Base-by-base conservation (phyloP, 2,113 vertebrate species). In the Glareola pratincola region DNA sequence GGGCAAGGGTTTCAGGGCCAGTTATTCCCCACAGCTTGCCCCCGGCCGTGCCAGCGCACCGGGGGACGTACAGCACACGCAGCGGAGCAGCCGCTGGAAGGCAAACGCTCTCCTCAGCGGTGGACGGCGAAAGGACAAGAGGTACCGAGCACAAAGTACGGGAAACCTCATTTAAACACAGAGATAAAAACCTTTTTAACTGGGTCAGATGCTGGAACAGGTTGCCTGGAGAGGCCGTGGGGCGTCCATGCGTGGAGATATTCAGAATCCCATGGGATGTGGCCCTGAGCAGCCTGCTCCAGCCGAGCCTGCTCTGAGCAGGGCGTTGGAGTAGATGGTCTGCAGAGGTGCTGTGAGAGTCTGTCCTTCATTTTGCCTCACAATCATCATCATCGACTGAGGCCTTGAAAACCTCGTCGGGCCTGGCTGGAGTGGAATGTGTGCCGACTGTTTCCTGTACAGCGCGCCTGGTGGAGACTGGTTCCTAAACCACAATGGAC, bases 51-150 rank as follows among this genome's bases (percentile, higher is more conserved):
- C 29, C 82, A 68, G 67, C 12, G 13, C 32, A 6, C 14, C 11
- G 0, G 7, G 45, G 60, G 50, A 78, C 10, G 21, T 2, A 6
- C 1, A 1, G 32, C 51, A 48, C 1, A 2, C 72, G 47, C 74
- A 43, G 51, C 3, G 9, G 36, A 4, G 47, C 73, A 43, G 73
- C 57, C 8, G 20, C 67, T 9, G 2, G 37, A 1, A 1, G 32
- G 47, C 48, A 56, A 54, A 21, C 12, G 15, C 50, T 71, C 48
- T 34, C 16, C 50, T 32, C 3, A 5, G n/a, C 13, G 21, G 53
- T 2, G 17, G 34, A 6, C 0, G 3, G 68, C 3, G 23, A 47
- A 67, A 76, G 53, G 74, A 59, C n/a, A 39, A 26, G 37, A 64
- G 2, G 0, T 3, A 30, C 43, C 1, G 1, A 77, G 32, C 74